Percentiles rank a stretch among this genome's conserved stretches.
phyloP scores from a whole-genome alignment of 2,113 vertebrate genomes.

The Redunca redunca region DNA sequence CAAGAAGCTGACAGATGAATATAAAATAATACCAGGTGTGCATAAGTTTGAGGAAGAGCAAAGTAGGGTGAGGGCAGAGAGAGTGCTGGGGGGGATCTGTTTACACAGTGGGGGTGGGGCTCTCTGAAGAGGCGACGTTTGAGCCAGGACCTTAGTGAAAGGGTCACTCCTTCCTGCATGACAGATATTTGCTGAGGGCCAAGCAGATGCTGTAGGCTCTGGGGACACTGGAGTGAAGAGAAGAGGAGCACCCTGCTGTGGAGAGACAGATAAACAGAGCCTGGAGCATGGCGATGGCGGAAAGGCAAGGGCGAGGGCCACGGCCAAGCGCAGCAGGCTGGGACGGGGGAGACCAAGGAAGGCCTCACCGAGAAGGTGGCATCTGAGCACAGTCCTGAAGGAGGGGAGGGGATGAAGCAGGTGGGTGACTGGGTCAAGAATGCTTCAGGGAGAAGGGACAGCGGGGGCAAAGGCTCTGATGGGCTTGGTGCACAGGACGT shows the following conservation, averaged over 20 bases:
- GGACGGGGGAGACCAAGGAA: background rate
- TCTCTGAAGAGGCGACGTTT: background rate
- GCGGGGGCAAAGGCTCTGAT: background rate
- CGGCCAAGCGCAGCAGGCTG: accelerated
- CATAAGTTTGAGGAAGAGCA: background rate
- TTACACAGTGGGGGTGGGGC: no score
- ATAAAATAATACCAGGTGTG: background rate
- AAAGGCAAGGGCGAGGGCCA: background rate
- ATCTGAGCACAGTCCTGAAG: background rate
- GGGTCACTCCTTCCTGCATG: background rate
- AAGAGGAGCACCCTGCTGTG: background rate
- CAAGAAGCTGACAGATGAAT: background rate
- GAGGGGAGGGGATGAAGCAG: background rate
- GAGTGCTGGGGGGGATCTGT: accelerated
- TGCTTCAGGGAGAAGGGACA: background rate
- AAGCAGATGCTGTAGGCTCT: background rate
- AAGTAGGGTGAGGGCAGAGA: background rate
- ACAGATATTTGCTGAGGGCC: background rate
- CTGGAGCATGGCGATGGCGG: accelerated
- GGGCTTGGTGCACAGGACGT: background rate
- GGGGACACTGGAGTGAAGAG: background rate
- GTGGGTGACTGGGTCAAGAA: background rate
- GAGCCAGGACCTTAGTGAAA: background rate
- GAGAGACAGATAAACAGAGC: background rate
- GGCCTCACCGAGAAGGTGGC: background rate